phyloP scores from a whole-genome alignment of 2,113 vertebrate species.

The Hydrochoerus hydrochaeris region DNA sequence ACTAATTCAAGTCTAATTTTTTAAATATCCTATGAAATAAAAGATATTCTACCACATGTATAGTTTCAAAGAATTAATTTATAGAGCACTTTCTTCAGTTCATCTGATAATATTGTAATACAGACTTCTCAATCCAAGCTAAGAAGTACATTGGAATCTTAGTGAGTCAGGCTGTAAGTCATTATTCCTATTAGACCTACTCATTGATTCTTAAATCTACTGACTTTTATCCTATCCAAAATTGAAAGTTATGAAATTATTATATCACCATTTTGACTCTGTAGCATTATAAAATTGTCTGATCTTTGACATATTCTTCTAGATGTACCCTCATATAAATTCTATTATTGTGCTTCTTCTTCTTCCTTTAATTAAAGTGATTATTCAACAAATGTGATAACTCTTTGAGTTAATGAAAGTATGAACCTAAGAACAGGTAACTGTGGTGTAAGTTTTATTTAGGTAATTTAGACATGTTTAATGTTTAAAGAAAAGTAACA shows the following conservation, averaged over 20 bases:
- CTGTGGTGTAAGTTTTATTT: not conserved
- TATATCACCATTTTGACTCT: not conserved
- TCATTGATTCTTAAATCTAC: not conserved
- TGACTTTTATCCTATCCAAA: not conserved
- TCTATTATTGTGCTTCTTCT: not conserved
- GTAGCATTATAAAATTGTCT: not conserved
- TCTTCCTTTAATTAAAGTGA: not conserved
- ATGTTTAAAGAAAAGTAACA: not conserved
- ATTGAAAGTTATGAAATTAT: not conserved
- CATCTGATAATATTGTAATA: not conserved
- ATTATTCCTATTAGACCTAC: not conserved
- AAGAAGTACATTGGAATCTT: not conserved
- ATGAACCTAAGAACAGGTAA: not conserved
- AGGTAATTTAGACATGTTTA: not conserved
- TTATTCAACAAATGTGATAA: not conserved
- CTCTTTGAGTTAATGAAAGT: not conserved
- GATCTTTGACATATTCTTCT: not conserved
- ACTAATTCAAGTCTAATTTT: not conserved
- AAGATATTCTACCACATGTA: not conserved
- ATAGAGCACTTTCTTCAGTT: not conserved
- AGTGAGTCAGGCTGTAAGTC: not conserved
- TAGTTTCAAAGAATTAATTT: not conserved
- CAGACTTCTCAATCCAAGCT: not conserved
- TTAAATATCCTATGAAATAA: not conserved
- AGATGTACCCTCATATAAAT: fast-evolving